Percentiles rank a stretch among this genome's conserved stretches.
Conservation (phyloP, 2,888 invertebrate genomes). For the Galerucella nymphaeae region DNA sequence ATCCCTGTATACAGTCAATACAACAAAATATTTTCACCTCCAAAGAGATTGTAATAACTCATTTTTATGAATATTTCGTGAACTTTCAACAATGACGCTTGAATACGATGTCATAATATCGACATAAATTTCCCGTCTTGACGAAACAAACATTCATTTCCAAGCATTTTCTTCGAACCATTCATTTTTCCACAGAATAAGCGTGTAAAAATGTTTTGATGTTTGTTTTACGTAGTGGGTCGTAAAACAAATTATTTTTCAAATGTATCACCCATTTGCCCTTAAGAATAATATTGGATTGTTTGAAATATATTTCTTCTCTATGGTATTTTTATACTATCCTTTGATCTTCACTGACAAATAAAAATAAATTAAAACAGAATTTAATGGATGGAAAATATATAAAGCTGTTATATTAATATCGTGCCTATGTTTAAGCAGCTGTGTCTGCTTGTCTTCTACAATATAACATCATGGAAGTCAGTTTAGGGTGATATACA, state of each 20-base stretch:
- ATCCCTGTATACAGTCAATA: too few species aligned
- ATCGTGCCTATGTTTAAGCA: conserved; percentile 21
- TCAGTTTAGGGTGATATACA: too few species aligned
- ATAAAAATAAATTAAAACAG: not conserved
- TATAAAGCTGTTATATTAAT: not conserved
- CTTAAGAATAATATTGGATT: not conserved
- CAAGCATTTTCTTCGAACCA: conserved; percentile 1
- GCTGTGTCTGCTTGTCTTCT: conserved; percentile 11
- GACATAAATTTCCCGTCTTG: not conserved
- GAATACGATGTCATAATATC: not conserved
- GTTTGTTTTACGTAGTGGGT: not conserved
- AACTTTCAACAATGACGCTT: not conserved
- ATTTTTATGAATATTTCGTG: too few species aligned
- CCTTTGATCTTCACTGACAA: not conserved
- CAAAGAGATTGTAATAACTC: too few species aligned
- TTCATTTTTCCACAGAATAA: not conserved
- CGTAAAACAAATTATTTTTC: conserved; percentile 4
- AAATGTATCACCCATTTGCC: not conserved
- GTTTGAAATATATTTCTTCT: not conserved
- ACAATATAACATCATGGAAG: too few species aligned
- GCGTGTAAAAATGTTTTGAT: not conserved
- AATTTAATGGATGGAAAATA: not conserved
- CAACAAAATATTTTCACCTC: too few species aligned
- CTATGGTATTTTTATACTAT: not conserved
- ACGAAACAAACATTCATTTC: not conserved